Evolutionary conservation across 2,888 invertebrate genomes (phyloP), one percentile per base, ranked within the genome.

Genomic region (Aelia acuminata): DNA sequence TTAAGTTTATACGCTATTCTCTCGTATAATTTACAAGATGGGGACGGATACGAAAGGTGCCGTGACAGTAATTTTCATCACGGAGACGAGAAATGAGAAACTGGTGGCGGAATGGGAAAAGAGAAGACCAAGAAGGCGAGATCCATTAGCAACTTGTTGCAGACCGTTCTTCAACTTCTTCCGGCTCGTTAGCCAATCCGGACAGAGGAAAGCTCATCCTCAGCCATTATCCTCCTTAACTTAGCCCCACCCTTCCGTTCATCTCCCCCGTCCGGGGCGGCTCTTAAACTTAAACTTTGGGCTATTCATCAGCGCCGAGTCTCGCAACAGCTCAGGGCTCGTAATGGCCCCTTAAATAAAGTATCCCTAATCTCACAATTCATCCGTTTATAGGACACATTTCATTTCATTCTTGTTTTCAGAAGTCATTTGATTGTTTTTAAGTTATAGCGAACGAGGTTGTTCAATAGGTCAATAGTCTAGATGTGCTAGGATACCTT

Each of bases 91-190:
- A 57, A 26, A 57, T 57, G 10, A 11, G 26, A 57, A 26, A 3
- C 26, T 0, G 10, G 2, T 26, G 10, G 11, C 2, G 53, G 26
- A 26, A n/a, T 26, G 53, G 13, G 8, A 50, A 50, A 22, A 22
- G 22, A 8, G 5, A 47, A 22, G 50, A 22, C 22, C 50, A n/a
- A n/a, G n/a, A n/a, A n/a, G n/a, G 50, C 50, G 4, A 50, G 53
- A 57, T 57, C 53, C n/a, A 57, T 57, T 57, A 57, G 53, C 53
- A 57, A 57, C 53, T 57, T 57, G 53, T 57, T 57, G 53, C 53
- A 1, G 13, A 7, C 53, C 53, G 53, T 57, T 57, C 53, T 57
- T 57, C 53, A 57, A 57, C 53, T 57, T 57, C 53, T 57, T 57
- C 53, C 53, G 53, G 53, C 53, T 57, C 53, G 53, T 57, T 57